phyloP scores from a whole-genome alignment of 92 coral and sea anemone genomes.

The Zoanthus sansibaricus region DNA sequence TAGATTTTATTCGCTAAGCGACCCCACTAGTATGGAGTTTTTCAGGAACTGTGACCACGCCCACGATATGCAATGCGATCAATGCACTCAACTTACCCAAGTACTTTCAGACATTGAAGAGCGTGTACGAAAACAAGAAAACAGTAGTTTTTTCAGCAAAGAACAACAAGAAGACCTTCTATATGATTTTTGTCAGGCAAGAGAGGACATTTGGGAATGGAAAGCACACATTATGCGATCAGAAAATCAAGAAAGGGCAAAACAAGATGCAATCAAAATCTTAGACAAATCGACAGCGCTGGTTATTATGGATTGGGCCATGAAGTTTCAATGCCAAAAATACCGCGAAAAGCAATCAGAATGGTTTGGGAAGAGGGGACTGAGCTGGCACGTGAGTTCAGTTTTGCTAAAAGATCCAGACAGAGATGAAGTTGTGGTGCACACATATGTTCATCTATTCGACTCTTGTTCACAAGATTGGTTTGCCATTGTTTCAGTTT shows the following conservation, averaged over 20 bases:
- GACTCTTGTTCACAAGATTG: constrained; percentile 81
- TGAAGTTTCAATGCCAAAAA: constrained; percentile 55
- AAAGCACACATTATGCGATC: constrained; percentile 75
- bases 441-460: constrained; percentile 58
- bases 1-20: constrained; percentile 45
- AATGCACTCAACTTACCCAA: constrained; percentile 45
- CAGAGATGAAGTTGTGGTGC: constrained; percentile 25
- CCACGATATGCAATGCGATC: constrained; percentile 47
- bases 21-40: constrained; percentile 35
- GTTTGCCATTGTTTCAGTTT: constrained; percentile 65
- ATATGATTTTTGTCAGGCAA: constrained; percentile 45
- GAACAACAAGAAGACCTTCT: constrained; percentile 48
- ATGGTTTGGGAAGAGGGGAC: constrained; percentile 60
- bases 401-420: constrained; percentile 13
- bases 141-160: constrained; percentile 11
- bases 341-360: constrained; percentile 55
- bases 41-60: constrained; percentile 39
- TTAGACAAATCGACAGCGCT: constrained; percentile 46
- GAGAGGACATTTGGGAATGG: constrained; percentile 57
- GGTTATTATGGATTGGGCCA: constrained; percentile 61
- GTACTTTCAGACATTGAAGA: constrained; percentile 37
- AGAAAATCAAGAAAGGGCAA: constrained; percentile 64
- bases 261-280: constrained; percentile 45
- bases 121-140: constrained; percentile 8
- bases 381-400: constrained; percentile 65